Evolutionary conservation across 2,113 vertebrate species (phyloP), one percentile per base, ranked within the genome.

Genomic region (Gnathonemus longibarbis): DNA sequence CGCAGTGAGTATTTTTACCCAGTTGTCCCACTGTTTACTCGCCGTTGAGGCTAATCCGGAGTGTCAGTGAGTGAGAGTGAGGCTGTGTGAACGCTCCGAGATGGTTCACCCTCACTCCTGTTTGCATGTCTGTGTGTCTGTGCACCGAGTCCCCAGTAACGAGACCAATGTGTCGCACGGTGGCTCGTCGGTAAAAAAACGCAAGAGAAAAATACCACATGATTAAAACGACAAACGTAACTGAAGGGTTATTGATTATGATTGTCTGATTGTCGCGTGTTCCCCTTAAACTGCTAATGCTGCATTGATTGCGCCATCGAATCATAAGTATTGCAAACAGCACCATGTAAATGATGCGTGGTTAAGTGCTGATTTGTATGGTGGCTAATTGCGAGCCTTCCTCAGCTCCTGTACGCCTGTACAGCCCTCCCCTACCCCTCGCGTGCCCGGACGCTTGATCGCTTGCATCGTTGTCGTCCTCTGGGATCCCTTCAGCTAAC

Each of bases 11-110:
- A 90, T 90, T 90, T 90, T 90, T 89, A 85, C 45, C 90, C 24
- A 45, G 74, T 45, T 19, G 74, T 35, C 74, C 87, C 66, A n/a
- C 80, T 90, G 90, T 90, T 90, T 84, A 85, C 87, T 85, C 88
- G 77, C 27, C 42, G 35, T 45, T 31, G 87, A 89, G 52, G 77
- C 77, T 88, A 90, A 88, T 46, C 39, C 49, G 49, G 52, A 3
- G 31, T 56, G 49, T 85, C 48, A 89, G 17, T 45, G 70, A 50
- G 70, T 24, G 35, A 15, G 88, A 15, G 31, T 39, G 70, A 35
- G 52, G 19, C 17, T 84, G 88, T 56, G 70, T 45, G 19, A 83
- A 49, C 7, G 4, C 39, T 83, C 39, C 10, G 19, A 77, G 42
- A 56, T 48, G 27, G 50, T 39, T 13, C n/a, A 10, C 7, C 35